Percentiles rank a stretch among this genome's conserved stretches.
These are phyloP conservation scores for Eublepharis macularius DNA, from an alignment of 2,113 vertebrate genomes.

Conservation along the genomic window DNA sequence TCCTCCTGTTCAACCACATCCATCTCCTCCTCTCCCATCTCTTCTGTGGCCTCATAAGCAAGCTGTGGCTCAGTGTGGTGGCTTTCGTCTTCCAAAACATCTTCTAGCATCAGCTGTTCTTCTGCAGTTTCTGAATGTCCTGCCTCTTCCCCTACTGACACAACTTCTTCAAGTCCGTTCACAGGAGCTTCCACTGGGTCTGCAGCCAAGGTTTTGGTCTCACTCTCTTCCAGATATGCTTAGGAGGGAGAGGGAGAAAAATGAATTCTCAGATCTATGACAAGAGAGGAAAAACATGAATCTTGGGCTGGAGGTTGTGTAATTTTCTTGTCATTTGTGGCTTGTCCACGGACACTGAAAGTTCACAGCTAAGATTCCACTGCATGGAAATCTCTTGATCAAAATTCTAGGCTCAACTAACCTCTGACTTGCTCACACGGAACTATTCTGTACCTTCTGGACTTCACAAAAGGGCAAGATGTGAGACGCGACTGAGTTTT, in stretches of 20 bases:
- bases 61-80: neutral
- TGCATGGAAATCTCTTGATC: too few species aligned
- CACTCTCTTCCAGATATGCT: conserved; percentile 45
- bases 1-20: neutral
- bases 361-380: neutral
- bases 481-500: too few species aligned
- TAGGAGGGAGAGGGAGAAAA: rapidly evolving
- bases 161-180: neutral
- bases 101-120: neutral
- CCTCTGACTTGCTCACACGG: neutral
- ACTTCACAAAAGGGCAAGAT: neutral
- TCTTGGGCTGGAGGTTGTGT: neutral
- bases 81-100: conserved; percentile 23
- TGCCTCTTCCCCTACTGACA: rapidly evolving
- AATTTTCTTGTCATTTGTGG: neutral
- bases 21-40: conserved; percentile 31
- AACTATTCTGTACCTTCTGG: too few species aligned
- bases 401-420: neutral
- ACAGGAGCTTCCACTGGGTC: neutral
- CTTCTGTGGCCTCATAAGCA: neutral
- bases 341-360: neutral
- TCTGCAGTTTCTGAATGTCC: neutral
- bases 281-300: too few species aligned
- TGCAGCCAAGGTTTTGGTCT: neutral
- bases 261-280: rapidly evolving